Base-by-base conservation (phyloP, 2,888 invertebrate genomes). In the Lobophora halterata region DNA sequence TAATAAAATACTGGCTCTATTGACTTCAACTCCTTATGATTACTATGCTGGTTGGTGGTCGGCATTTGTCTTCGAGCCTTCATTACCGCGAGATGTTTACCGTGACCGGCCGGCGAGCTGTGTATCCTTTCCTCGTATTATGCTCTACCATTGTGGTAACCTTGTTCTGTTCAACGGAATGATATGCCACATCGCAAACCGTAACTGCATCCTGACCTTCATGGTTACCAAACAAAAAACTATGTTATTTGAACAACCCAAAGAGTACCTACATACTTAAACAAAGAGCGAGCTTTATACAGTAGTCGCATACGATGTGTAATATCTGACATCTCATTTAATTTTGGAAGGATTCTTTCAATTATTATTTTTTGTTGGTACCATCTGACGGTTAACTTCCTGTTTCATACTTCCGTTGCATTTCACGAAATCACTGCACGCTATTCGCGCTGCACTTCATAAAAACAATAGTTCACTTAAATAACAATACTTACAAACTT, bases 101-200 rank as follows among this genome's bases (percentile, higher is more conserved):
- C 85, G 58, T 83, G 85, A 83, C 82, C 82, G 85, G 83, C 82
- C 82, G 66, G 64, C 68, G 64, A 46, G 29, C 52, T 71, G 33
- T 43, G 37, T 69, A 65, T 71, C 71, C 63, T 72, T 68, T 64
- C 63, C 61, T 62, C 61, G 65, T 44, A 45, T 66, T 71, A 64
- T 65, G 61, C 70, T 69, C 68, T 66, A 62, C 71, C 68, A 70
- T 69, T 66, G 67, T 63, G 54, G 58, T 64, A 71, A 65, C 82
- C 82, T 80, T 81, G 75, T 81, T 79, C 71, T 73, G 69, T 44
- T 59, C 59, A 67, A 58, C 58, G 59, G 61, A 65, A 65, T 64
- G 71, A 67, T 68, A 71, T 66, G 63, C 62, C 62, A 67, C 63
- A 67, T 66, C 58, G 59, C 62, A 58, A 67, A 55, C 70, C 65